Evolutionary conservation across 2,797 vertebrate species (phyloP).

Genomic region (Pipistrellus pygmaeus): DNA sequence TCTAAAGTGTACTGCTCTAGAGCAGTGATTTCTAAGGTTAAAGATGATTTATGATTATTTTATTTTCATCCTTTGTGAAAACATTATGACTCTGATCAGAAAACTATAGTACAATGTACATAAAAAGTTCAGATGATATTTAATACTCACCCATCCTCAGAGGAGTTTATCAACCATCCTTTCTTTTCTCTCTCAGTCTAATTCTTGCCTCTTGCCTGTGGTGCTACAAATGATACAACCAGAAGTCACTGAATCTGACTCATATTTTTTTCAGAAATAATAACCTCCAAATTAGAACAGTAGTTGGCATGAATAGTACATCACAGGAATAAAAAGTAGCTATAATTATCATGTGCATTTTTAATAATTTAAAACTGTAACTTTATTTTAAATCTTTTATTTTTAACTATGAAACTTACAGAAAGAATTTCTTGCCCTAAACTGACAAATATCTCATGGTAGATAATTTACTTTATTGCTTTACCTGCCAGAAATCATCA

Average conservation of each 20-base stretch:
- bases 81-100: background rate
- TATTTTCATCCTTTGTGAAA: conserved; percentile 19
- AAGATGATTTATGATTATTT: background rate
- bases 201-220: background rate
- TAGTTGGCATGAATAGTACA: background rate
- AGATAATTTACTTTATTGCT: no score
- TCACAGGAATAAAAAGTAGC: background rate
- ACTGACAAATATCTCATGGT: background rate
- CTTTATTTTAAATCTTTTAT: conserved; percentile 9
- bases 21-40: background rate
- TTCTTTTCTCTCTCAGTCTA: background rate
- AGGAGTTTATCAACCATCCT: background rate
- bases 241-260: background rate
- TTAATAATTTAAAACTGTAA: conserved; percentile 59
- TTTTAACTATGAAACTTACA: background rate
- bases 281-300: conserved; percentile 39
- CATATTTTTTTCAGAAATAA: background rate
- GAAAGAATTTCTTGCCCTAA: background rate
- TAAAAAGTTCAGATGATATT: background rate
- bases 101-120: background rate
- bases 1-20: no score
- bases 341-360: background rate
- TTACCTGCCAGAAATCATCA: no score
- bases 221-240: background rate
- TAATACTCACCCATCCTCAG: background rate